Evolutionary conservation across 2,113 vertebrate species (phyloP), one percentile per base, ranked within the genome.

Genomic region (Amblyornis subalaris): DNA sequence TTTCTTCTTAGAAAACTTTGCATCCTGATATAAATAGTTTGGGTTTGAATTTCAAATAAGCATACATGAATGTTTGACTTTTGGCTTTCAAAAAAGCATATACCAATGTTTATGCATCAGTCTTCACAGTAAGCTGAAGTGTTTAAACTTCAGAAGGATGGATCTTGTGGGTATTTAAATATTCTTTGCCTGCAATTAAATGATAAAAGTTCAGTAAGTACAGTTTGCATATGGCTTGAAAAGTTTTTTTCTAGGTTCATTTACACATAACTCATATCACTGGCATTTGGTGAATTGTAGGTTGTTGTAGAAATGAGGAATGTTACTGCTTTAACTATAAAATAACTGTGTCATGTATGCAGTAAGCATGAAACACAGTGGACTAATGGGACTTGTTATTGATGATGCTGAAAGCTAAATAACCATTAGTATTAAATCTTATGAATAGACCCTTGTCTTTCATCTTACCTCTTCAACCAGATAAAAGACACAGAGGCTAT

Each of bases 331-430:
- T 89, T 72, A 77, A 66, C 57, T 80, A 35, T 69, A 83, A 88
- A 97, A 91, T 88, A 82, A 76, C 84, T 95, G 85, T 94, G 80
- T 96, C 91, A 85, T 85, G 47, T 94, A 95, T 90, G 95, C 96
- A 96, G 66, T 94, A 97, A 97, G 94, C 95, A 95, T 96, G 96
- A 95, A 97, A 90, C 85, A 51, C 54, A 35, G 77, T 53, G 88
- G 74, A 85, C 94, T 97, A 96, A 96, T 97, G 96, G 96, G 94
- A 92, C 93, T 95, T 96, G 82, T 96, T 97, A 97, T 38, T 94
- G 95, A 94, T 95, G 94, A 97, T 96, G 93, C 96, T 97, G 96
- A 97, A 97, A 97, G 96, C 96, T 96, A 97, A 97, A 97, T 98
- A 97, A 97, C 96, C 96, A 96, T 95, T 95, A 96, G 95, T 96